Evolutionary conservation across 37 sponge, comb jelly and placozoan genomes (phyloP), one percentile per base, ranked within the genome.

Genomic region (Halichondria panicea): DNA sequence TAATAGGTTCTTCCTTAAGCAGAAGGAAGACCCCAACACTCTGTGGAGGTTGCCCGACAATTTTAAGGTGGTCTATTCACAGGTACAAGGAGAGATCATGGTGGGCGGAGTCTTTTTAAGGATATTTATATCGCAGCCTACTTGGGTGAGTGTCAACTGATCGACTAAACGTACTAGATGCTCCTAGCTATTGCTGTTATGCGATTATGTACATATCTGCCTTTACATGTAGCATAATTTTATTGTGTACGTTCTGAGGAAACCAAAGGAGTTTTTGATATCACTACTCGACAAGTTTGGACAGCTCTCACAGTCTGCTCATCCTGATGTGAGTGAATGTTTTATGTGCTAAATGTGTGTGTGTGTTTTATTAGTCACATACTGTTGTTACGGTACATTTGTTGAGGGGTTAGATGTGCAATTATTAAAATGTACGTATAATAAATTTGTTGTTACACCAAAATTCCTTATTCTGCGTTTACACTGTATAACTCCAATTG

Each of bases 41-140:
- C 40, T 43, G 18, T 96, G 97, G 97, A 90, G 84, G 92, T 70
- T 98, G 8, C 99, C 99, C 34, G 91, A 93, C 18, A 87, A 98
- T 72, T 98, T 98, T 75, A 74, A 70, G 9, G 96, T 98, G 31
- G 91, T 85, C 40, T 98, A 95, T 66, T 72, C 96, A 39, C 89
- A 98, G 55, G 74, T 98, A 3, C 89, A 90, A n/a, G 99, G 99
- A 27, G 96, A 98, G 71, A 71, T 98, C 18, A 82, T 85, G 35
- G 92, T 98, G 61, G 99, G 99, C n/a, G 99, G 99, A 21, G 99
- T 98, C 61, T 95, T 86, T 82, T 85, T 98, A 40, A 69, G 91
- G 32, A 78, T 96, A 42, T 98, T 95, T 66, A 95, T 98, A 15
- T 62, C 75, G 4, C 96, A 98, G 45, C 99, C 99, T 24, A 86